Evolutionary conservation across 2,113 vertebrate species (phyloP).

Genomic region (Rhegmatorhina hoffmannsi): DNA sequence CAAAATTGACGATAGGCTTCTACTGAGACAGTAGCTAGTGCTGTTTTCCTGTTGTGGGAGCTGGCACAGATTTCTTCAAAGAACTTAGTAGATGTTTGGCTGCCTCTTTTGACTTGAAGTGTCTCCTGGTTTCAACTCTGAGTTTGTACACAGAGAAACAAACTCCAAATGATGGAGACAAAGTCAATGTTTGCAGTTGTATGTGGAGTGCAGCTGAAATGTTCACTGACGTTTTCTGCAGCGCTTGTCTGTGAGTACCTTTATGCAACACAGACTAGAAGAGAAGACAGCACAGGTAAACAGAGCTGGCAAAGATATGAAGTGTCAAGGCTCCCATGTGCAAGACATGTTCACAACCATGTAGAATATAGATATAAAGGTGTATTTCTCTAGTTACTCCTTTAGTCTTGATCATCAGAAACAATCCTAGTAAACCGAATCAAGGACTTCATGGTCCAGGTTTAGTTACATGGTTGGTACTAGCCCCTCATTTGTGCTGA

Average conservation of each 20-base stretch:
- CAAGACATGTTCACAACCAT: neutral
- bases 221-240: neutral
- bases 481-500: neutral
- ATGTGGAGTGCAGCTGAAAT: neutral
- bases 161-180: neutral
- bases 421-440: neutral
- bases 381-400: neutral
- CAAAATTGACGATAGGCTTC: neutral
- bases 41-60: neutral
- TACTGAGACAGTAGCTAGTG: neutral
- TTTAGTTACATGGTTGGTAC: neutral
- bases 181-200: neutral
- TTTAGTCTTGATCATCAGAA: neutral
- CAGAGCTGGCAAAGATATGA: neutral
- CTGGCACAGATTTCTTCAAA: neutral
- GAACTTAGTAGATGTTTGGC: neutral
- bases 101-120: neutral
- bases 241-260: neutral
- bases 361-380: neutral
- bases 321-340: rapidly evolving
- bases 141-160: neutral
- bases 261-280: neutral
- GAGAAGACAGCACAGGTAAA: neutral
- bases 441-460: neutral
- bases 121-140: neutral